Base-by-base conservation (phyloP, 2,888 invertebrate genomes). In the Serripes groenlandicus region DNA sequence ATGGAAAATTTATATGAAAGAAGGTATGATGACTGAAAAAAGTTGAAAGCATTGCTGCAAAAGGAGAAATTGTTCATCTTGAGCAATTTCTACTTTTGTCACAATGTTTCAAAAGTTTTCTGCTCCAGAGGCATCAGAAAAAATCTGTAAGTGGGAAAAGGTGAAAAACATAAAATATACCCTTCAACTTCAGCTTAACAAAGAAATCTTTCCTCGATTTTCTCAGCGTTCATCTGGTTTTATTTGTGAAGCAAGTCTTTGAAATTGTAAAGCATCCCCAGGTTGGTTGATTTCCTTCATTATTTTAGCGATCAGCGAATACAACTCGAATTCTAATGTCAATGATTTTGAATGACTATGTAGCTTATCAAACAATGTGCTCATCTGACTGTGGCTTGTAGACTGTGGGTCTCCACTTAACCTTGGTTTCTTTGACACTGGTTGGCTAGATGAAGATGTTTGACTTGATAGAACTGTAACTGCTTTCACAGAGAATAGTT, bases 181-280 rank as follows among this genome's bases (percentile, higher is more conserved):
- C n/a, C n/a, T n/a, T n/a, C n/a, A n/a, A n/a, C n/a, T n/a, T n/a
- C n/a, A n/a, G n/a, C n/a, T n/a, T n/a, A n/a, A n/a, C n/a, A n/a
- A n/a, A n/a, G n/a, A n/a, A n/a, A n/a, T n/a, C n/a, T n/a, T n/a
- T n/a, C n/a, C n/a, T n/a, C n/a, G n/a, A n/a, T n/a, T n/a, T n/a
- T n/a, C n/a, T n/a, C n/a, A n/a, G n/a, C n/a, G n/a, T 34, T 54
- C 70, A 0, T 54, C 23, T 49, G 74, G 32, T 68, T 80, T 73
- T 23, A 90, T 69, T 72, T 90, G 86, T 26, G 86, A 49, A 15
- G 86, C 83, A 11, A 90, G 76, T 66, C 89, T 85, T 1, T 84
- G 75, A 68, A 64, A 88, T 70, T 89, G 90, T 30, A 88, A 56
- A 35, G 88, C 87, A 79, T 89, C 89, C 23, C 66, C 62, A 11